Evolutionary conservation across 2,888 invertebrate species (phyloP).

Genomic region (Odontocerum albicorne): DNA sequence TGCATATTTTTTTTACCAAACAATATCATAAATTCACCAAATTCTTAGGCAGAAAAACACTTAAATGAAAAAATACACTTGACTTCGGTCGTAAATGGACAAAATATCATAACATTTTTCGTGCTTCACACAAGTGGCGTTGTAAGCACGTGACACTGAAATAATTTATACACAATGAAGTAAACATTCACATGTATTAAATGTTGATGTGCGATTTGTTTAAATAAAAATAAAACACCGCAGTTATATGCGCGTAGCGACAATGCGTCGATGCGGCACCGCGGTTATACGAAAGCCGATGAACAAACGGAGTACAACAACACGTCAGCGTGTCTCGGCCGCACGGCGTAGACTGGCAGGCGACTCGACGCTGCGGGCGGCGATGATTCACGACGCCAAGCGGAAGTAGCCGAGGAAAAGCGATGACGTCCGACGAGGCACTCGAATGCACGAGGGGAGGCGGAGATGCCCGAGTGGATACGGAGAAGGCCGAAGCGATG

Average conservation of each 20-base stretch:
- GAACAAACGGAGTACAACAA: background rate
- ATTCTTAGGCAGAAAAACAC: background rate
- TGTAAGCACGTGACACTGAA: too few relatives aligned
- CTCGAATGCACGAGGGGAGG: conserved; percentile 30
- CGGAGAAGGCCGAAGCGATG: conserved; percentile 42
- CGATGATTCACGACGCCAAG: conserved; percentile 41
- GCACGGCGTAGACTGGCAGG: conserved; percentile 32
- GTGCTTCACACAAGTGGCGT: too few relatives aligned
- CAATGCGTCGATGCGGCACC: conserved; percentile 23
- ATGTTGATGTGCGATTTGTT: conserved; percentile 2
- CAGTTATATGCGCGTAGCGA: conserved; percentile 35
- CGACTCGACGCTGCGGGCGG: conserved; percentile 26
- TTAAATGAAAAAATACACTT: background rate
- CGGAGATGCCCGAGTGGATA: conserved; percentile 12
- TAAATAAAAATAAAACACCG: conserved; percentile 7
- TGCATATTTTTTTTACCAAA: conserved; percentile 8
- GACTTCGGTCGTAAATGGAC: background rate
- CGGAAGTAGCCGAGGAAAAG: conserved; percentile 12
- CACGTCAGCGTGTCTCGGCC: conserved; percentile 26
- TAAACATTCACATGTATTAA: conserved; percentile 1
- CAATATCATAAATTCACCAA: background rate
- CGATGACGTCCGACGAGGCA: conserved; percentile 44
- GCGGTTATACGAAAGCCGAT: conserved; percentile 41
- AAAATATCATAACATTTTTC: too few relatives aligned
- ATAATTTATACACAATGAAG: conserved; percentile 1